Conservation (phyloP, 2,113 vertebrate genomes). For the Pica pica region DNA sequence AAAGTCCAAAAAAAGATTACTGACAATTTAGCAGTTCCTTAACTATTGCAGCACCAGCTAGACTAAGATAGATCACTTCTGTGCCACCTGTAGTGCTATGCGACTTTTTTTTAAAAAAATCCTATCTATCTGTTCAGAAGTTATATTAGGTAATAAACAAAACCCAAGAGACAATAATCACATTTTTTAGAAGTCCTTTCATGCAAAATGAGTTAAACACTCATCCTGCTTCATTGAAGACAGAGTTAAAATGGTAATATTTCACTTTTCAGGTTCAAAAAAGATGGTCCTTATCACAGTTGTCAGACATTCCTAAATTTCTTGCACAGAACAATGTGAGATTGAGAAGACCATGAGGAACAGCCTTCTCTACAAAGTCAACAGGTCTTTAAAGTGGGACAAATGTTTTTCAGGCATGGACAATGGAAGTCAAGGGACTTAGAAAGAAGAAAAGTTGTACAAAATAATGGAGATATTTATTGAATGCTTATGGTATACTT, state of each 20-base stretch:
- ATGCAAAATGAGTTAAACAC: not conserved
- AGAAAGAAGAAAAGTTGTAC: not conserved
- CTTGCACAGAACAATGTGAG: not conserved
- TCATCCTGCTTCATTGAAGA: not conserved
- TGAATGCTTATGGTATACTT: not conserved
- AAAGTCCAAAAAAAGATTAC: not conserved
- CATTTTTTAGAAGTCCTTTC: not conserved
- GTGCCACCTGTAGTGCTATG: not conserved
- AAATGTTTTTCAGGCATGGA: not conserved
- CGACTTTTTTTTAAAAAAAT: not conserved
- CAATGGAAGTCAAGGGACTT: not conserved
- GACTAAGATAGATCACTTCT: not conserved
- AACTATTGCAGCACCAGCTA: not conserved
- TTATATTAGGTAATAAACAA: not conserved
- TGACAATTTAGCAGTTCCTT: not conserved
- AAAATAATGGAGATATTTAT: not conserved
- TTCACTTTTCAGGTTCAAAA: not conserved
- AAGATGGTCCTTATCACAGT: not conserved
- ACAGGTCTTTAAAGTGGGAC: not conserved
- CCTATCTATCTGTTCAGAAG: not conserved
- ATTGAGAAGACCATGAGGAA: not conserved
- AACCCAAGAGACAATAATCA: rapidly evolving
- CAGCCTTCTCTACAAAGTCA: not conserved
- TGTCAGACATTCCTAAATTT: not conserved
- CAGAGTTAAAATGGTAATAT: not conserved